Conservation (phyloP, 2,113 vertebrate genomes). For the Ranitomeya variabilis region DNA sequence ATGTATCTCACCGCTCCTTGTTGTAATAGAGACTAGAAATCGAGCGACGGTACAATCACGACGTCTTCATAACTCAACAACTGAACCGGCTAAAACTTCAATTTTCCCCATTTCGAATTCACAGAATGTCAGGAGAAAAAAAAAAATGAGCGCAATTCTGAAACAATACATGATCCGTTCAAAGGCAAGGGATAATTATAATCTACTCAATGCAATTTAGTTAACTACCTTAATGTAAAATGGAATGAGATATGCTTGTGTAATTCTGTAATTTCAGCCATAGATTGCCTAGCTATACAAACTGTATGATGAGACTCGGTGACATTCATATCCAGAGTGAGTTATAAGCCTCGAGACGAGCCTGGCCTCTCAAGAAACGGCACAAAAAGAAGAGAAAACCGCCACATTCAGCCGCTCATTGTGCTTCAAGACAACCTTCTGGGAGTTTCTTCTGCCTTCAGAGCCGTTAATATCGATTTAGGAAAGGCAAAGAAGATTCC, state of each 20-base stretch:
- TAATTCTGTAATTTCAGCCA: slow-evolving; percentile 66
- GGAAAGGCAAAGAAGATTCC: background rate
- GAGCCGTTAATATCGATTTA: slow-evolving; percentile 27
- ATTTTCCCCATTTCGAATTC: slow-evolving; percentile 63
- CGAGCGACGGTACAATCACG: slow-evolving; percentile 65
- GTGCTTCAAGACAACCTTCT: background rate
- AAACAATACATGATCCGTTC: slow-evolving; percentile 65
- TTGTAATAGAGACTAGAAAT: background rate
- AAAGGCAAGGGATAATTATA: slow-evolving; percentile 71
- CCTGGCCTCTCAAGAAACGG: background rate
- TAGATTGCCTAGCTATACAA: slow-evolving; percentile 40
- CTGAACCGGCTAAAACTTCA: slow-evolving; percentile 54
- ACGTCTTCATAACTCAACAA: slow-evolving; percentile 40
- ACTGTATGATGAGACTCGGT: background rate
- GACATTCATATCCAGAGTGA: slow-evolving; percentile 16
- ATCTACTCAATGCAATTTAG: slow-evolving; percentile 71
- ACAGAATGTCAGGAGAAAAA: slow-evolving; percentile 49
- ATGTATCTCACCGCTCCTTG: background rate
- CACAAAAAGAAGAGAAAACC: background rate
- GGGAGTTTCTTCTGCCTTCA: background rate
- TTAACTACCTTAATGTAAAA: slow-evolving; percentile 73
- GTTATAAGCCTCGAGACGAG: background rate
- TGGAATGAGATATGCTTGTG: slow-evolving; percentile 74
- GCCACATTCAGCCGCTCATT: background rate
- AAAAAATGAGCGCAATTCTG: slow-evolving; percentile 65